phyloP scores from a whole-genome alignment of 2,888 invertebrate genomes.

The Oscheius onirici region DNA sequence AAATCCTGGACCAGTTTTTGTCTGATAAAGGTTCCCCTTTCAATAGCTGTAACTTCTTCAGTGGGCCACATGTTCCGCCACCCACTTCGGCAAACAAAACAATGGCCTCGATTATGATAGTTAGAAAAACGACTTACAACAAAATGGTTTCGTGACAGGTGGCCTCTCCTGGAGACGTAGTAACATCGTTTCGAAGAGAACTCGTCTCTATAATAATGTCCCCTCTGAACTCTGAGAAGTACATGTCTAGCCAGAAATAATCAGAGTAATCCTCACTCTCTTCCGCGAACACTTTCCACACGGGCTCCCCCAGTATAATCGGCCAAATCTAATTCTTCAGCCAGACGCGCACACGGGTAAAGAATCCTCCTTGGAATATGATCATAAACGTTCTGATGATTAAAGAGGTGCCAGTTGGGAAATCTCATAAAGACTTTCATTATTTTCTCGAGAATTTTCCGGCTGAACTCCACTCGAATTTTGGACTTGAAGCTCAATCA shows the following conservation, averaged over 20 bases:
- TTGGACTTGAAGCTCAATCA: too few species aligned
- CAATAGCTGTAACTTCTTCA: not conserved
- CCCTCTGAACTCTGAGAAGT: not conserved
- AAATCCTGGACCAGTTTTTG: not conserved
- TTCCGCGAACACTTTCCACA: conserved; percentile 32
- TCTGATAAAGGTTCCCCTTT: not conserved
- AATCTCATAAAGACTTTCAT: too few species aligned
- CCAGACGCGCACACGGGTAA: conserved; percentile 23
- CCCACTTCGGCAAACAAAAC: not conserved
- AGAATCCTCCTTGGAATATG: not conserved
- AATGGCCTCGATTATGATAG: not conserved
- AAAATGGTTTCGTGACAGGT: conserved; percentile 23
- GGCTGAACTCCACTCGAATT: too few species aligned
- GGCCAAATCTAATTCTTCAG: conserved; percentile 27
- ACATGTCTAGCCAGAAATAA: conserved; percentile 2
- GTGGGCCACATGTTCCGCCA: conserved; percentile 10
- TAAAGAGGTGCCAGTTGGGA: too few species aligned
- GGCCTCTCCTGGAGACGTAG: conserved; percentile 1
- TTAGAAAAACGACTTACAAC: conserved; percentile 9
- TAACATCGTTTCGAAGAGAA: conserved; percentile 23
- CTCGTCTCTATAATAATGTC: conserved; percentile 23
- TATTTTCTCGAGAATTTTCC: too few species aligned
- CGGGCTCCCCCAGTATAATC: conserved; percentile 27
- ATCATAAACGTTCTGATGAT: too few species aligned
- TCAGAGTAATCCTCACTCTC: conserved; percentile 39